Conservation (phyloP, 1,140 invertebrate genomes). For the Ceratina japonica region DNA sequence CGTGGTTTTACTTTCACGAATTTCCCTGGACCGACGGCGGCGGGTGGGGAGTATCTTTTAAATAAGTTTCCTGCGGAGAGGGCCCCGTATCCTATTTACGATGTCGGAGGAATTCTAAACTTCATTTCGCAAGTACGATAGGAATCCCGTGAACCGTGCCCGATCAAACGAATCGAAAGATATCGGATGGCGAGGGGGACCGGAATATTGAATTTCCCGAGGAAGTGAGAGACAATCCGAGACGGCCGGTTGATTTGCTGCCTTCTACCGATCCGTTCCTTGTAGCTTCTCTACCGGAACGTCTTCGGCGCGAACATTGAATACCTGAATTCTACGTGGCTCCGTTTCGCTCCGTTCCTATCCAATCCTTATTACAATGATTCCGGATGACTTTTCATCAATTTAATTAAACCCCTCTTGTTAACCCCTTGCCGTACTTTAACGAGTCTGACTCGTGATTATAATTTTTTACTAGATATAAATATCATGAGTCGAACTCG, state of each 20-base stretch:
- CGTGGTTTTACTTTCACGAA: background rate
- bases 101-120: constrained; percentile 43
- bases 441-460: too few species aligned
- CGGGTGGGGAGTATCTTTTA: background rate
- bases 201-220: constrained; percentile 59
- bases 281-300: background rate
- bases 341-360: background rate
- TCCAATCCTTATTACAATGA: too few species aligned
- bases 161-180: constrained; percentile 32
- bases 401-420: too few species aligned
- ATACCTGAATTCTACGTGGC: background rate
- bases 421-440: too few species aligned
- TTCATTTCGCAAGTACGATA: constrained; percentile 49
- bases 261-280: background rate
- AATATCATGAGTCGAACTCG: too few species aligned
- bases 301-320: background rate
- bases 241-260: constrained; percentile 24
- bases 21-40: background rate
- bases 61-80: constrained; percentile 23
- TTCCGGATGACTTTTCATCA: too few species aligned
- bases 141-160: constrained; percentile 40
- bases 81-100: constrained; percentile 35
- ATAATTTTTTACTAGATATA: too few species aligned
- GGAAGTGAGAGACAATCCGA: constrained; percentile 42
- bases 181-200: constrained; percentile 50